Evolutionary conservation across 1,140 invertebrate species (phyloP).

Genomic region (Apis mellifera): DNA sequence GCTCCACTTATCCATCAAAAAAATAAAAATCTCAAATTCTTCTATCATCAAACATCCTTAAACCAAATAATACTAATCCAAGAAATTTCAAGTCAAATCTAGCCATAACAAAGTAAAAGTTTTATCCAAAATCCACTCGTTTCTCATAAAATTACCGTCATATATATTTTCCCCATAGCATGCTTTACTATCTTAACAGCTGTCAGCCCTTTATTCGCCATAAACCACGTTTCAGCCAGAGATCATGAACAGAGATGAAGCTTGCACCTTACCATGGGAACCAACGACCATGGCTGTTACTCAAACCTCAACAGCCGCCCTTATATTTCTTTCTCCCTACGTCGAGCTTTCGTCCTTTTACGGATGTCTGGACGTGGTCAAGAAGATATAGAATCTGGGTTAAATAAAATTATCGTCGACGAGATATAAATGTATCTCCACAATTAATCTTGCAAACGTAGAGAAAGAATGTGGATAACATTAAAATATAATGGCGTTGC

Average conservation of each 20-base stretch:
- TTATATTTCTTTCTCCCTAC: neutral
- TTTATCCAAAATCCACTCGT: neutral
- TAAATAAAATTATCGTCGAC: conserved; percentile 36
- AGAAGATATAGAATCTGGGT: conserved; percentile 13
- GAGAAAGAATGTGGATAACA: neutral
- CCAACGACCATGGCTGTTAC: neutral
- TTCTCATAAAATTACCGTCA: neutral
- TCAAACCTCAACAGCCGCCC: conserved; percentile 21
- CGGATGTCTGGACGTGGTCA: neutral
- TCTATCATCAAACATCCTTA: neutral
- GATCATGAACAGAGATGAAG: conserved; percentile 11
- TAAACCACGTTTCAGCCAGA: conserved; percentile 22
- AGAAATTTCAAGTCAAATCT: too few species aligned
- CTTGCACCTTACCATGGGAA: neutral
- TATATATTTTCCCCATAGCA: neutral
- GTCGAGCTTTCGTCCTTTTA: neutral
- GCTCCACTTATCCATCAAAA: too few species aligned
- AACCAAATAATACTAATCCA: neutral
- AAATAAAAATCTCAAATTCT: neutral
- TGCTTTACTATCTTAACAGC: neutral
- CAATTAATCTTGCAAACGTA: conserved; percentile 23
- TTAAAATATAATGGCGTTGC: neutral
- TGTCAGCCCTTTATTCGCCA: neutral
- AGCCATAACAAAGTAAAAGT: neutral
- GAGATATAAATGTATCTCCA: conserved; percentile 15